phyloP scores from a whole-genome alignment of 2,797 vertebrate genomes.

The Sorex maritimensis region DNA sequence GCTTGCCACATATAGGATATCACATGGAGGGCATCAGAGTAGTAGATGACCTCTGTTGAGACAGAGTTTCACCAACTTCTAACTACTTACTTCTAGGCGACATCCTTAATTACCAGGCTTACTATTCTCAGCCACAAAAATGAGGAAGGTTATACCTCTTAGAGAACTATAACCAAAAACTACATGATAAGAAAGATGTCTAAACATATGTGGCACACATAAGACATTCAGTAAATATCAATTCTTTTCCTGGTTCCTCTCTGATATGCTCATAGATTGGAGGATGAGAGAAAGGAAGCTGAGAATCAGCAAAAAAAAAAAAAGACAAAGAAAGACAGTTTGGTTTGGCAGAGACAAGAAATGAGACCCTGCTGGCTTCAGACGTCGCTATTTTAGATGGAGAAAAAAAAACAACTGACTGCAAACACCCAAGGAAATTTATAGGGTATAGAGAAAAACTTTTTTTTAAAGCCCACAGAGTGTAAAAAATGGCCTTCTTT shows the following conservation, averaged over 20 bases:
- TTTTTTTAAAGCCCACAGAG: not conserved
- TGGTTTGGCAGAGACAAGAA: not conserved
- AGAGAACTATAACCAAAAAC: not conserved
- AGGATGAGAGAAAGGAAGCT: not conserved
- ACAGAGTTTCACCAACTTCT: not conserved
- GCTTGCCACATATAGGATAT: not conserved
- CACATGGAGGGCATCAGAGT: not conserved
- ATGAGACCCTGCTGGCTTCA: not conserved
- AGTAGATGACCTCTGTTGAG: not conserved
- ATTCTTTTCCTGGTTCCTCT: not conserved
- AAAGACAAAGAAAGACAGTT: not conserved
- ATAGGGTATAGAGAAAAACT: not conserved
- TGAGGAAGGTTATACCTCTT: not conserved
- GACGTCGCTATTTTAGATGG: conserved; percentile 16
- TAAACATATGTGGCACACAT: not conserved
- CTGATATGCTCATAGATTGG: not conserved
- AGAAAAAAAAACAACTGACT: not conserved
- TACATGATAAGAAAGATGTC: not conserved
- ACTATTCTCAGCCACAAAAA: not conserved
- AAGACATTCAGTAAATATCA: not conserved
- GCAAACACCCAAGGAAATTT: not conserved
- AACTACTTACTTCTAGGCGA: not conserved
- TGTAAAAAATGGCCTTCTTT: not conserved
- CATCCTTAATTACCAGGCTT: conserved; percentile 12
- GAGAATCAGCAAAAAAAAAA: conserved; percentile 11